A percentile compares a stretch with the other conserved stretches of the same genome.
Conservation (phyloP, 2,113 vertebrate genomes). For the Apodemus speciosus region DNA sequence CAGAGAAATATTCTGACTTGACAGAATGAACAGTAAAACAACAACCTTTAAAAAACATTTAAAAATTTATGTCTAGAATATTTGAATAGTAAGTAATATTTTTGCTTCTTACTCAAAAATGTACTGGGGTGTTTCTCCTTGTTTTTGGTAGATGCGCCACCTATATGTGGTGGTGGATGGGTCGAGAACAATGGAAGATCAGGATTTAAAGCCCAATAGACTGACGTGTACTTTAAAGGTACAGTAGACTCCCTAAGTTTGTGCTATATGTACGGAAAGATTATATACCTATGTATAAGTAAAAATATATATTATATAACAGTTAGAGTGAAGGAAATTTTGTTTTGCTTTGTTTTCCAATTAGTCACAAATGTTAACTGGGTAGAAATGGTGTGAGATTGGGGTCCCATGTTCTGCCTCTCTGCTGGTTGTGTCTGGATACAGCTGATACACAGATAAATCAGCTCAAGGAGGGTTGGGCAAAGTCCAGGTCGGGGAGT, state of each 20-base stretch:
- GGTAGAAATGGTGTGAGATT: neutral
- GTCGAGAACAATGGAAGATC: conserved; percentile 98
- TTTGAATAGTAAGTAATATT: conserved; percentile 3
- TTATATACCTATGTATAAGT: neutral
- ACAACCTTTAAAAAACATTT: conserved; percentile 29
- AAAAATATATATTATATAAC: neutral
- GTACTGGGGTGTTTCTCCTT: neutral
- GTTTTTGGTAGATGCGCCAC: conserved; percentile 93
- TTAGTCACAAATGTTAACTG: neutral
- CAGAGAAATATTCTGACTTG: conserved; percentile 23
- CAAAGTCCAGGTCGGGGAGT: no score
- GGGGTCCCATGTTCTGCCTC: no score
- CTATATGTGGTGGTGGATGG: conserved; percentile 94
- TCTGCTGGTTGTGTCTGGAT: no score
- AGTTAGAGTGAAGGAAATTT: neutral
- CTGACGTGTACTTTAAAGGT: conserved; percentile 95
- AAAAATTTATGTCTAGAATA: conserved; percentile 23
- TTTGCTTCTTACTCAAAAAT: conserved; percentile 43
- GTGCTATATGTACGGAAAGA: neutral
- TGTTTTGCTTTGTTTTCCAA: neutral
- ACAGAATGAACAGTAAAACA: conserved; percentile 49
- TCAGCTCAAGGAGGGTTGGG: no score
- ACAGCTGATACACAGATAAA: no score
- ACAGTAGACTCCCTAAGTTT: conserved; percentile 31
- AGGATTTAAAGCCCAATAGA: conserved; percentile 96